phyloP scores from a whole-genome alignment of 2,797 vertebrate species.

The Pangasius mekongensis region DNA sequence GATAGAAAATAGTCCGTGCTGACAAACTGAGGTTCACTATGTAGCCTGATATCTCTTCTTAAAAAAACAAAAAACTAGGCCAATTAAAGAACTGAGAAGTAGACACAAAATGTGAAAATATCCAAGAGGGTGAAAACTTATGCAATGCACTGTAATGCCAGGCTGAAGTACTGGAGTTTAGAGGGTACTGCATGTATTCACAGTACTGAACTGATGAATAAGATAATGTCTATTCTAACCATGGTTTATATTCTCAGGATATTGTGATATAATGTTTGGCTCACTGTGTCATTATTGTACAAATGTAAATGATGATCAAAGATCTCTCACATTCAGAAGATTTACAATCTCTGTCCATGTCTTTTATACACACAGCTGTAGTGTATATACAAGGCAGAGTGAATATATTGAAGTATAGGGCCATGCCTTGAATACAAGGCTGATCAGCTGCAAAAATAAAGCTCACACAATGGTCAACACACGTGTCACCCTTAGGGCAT shows the following conservation, averaged over 20 bases:
- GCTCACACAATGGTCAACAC: neutral
- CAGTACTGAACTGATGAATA: neutral
- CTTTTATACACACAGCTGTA: neutral
- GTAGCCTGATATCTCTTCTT: neutral
- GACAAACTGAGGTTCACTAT: neutral
- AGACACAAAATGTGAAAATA: neutral
- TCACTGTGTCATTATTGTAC: neutral
- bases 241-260: neutral
- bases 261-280: too few relatives aligned
- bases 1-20: neutral
- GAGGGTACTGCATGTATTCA: neutral
- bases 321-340: neutral
- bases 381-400: neutral
- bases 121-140: neutral
- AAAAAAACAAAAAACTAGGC: neutral
- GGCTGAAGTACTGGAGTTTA: neutral
- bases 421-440: neutral
- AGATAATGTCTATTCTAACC: neutral
- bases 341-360: neutral
- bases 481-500: neutral
- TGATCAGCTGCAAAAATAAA: neutral
- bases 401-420: neutral
- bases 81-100: neutral
- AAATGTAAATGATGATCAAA: neutral
- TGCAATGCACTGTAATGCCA: neutral